Percentiles rank a stretch among this genome's conserved stretches.
phyloP scores from a whole-genome alignment of 1,140 invertebrate genomes.

The Bombus sibiricus region DNA sequence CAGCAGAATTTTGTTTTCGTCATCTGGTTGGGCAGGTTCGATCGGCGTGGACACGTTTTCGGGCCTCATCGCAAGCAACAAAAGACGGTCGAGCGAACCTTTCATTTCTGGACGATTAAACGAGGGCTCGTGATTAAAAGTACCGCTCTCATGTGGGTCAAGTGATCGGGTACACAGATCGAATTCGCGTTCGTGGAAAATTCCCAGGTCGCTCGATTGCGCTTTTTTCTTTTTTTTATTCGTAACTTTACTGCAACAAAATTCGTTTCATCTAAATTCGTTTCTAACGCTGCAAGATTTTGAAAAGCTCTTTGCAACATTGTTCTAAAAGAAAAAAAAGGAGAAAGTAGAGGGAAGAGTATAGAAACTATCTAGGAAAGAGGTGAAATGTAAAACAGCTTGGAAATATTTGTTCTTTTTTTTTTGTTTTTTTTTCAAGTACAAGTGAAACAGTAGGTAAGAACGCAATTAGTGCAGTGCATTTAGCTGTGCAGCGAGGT shows the following conservation, averaged over 20 bases:
- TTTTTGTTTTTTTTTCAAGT: neutral
- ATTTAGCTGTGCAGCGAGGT: slow-evolving; percentile 1
- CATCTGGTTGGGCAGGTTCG: neutral
- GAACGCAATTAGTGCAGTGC: slow-evolving; percentile 16
- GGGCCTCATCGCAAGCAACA: neutral
- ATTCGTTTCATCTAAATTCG: neutral
- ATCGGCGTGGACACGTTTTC: neutral
- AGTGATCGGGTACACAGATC: slow-evolving; percentile 35
- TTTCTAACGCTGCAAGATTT: neutral
- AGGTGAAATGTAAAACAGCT: neutral
- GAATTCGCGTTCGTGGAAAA: slow-evolving; percentile 36
- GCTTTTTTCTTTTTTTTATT: neutral
- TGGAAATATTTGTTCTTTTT: neutral
- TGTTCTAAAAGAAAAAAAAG: neutral
- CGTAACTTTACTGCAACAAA: neutral
- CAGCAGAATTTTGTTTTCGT: neutral
- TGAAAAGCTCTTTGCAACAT: neutral
- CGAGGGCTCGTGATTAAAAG: slow-evolving; percentile 31
- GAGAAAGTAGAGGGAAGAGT: neutral
- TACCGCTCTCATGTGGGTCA: slow-evolving; percentile 18
- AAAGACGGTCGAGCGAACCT: slow-evolving; percentile 17
- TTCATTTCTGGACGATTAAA: slow-evolving; percentile 29
- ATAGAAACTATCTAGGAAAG: neutral
- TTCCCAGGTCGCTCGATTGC: neutral
- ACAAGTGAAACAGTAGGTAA: neutral